Base-by-base conservation (phyloP, 2,888 invertebrate species). In the Drosophila rellima region DNA sequence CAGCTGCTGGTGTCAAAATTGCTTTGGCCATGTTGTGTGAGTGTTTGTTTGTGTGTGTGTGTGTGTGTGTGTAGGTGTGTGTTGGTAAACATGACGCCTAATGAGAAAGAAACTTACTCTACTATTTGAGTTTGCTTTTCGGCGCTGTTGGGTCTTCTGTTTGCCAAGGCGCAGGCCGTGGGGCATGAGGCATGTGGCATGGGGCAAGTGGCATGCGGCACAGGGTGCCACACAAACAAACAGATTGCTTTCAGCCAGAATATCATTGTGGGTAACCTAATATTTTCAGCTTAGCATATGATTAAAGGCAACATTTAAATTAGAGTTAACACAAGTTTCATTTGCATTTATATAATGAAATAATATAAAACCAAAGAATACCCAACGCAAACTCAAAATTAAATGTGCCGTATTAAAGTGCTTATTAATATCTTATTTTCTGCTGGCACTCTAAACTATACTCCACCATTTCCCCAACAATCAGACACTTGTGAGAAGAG, bases 31-130 rank as follows among this genome's bases (percentile, higher is more conserved):
- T 50, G 45, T 47, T 35, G 23, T 54, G 67, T 48, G 67, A 51
- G 40, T 39, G 59, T 47, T 48, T 48, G 20, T 39, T 51, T 31
- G 31, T 59, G 48, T 62, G 35, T 39, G 29, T 54, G 65, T 47
- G 67, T 61, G 45, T 45, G 51, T 42, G 56, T 52, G 18, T 47
- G 57, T 15, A 56, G 44, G 68, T 59, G 74, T 61, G 45, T 54
- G 64, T 68, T 66, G 69, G 86, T 72, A 80, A 85, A 86, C 79
- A 85, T 60, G 64, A 57, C 73, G 81, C 82, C 81, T 87, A 87
- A 87, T 84, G 85, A 85, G 87, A 86, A 84, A 82, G 81, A 82
- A 85, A 85, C 82, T 79, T 79, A 78, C 79, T 81, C 78, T 64
- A 81, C 73, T 84, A 80, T 85, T 84, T 85, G 81, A 70, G 80